Base-by-base conservation (phyloP, 2,888 invertebrate genomes). In the Drosophila paucipuncta region DNA sequence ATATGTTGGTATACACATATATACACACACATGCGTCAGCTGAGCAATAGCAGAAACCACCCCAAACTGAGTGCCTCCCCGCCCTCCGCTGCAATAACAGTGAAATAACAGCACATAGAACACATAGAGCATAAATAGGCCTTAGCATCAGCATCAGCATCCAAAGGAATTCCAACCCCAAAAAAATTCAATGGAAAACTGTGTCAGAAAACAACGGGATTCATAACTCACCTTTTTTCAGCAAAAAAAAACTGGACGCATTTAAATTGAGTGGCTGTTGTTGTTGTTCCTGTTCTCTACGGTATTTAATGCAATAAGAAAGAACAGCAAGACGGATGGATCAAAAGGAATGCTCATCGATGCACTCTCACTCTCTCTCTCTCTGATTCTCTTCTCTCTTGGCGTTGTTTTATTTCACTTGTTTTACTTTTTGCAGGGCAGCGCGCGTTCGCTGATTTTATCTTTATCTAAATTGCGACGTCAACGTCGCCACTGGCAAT, bases 81-180 rank as follows among this genome's bases (percentile, higher is more conserved):
- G 37, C 28, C 18, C 10, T 0, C 2, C 30, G 4, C n/a, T n/a
- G 41, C n/a, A 35, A 53, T 22, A 30, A 35, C 33, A 35, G 62
- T 60, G 54, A 78, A 71, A 80, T 82, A 72, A 70, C 71, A 54
- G 37, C 53, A 72, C 74, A 74, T 54, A 49, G 62, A 52, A 47
- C 67, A 37, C 22, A 25, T 25, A 43, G 16, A 43, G 13, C 28
- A 37, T n/a, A 39, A 57, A 57, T 57, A 57, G 57, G 57, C n/a
- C 28, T 57, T 2, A 16, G 47, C 47, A 9, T 16, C 39, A 10
- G 22, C 28, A 11, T 4, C 70, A 73, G 73, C 82, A 73, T 83
- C 80, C 73, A 83, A 68, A 54, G 82, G 82, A 75, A 83, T 83
- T 73, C 60, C 73, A 75, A 72, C 77, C 80, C 83, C 73, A 74